These are phyloP conservation scores for Tachycineta bicolor DNA, from an alignment of 2,113 vertebrate species.

Conservation along the genomic window DNA sequence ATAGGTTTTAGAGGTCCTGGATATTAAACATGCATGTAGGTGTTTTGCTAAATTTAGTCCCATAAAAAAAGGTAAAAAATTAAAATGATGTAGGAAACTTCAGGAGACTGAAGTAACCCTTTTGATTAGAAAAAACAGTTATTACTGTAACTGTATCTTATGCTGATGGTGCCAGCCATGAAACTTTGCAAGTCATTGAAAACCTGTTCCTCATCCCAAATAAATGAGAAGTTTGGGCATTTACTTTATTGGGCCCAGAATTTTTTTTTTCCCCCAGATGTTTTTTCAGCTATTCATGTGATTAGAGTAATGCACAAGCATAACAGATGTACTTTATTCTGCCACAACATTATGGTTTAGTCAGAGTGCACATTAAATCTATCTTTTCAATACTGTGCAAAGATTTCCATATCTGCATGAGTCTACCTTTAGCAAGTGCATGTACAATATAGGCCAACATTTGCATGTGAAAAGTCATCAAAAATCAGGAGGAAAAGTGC, in stretches of 20 bases:
- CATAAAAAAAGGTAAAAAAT: background rate
- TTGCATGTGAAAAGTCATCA: conserved; percentile 75
- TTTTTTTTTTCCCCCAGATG: background rate
- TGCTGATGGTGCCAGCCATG: background rate
- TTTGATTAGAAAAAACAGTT: background rate
- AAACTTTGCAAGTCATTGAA: background rate
- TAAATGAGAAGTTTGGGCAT: background rate
- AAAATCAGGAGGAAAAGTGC: conserved; percentile 70
- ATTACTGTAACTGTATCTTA: background rate
- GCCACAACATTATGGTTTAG: background rate
- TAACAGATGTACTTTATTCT: background rate
- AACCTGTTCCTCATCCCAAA: background rate
- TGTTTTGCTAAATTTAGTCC: background rate
- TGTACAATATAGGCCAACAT: conserved; percentile 25
- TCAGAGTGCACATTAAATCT: background rate
- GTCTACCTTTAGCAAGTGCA: background rate
- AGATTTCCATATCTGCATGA: conserved; percentile 24
- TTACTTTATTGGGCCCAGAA: background rate
- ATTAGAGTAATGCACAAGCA: background rate
- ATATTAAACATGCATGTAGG: background rate
- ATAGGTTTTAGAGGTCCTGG: background rate
- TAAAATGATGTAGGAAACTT: background rate
- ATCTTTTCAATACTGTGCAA: background rate
- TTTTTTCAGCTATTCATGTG: background rate
- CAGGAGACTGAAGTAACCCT: background rate